Base-by-base conservation (phyloP, 2,113 vertebrate genomes). In the Apaloderma vittatum region DNA sequence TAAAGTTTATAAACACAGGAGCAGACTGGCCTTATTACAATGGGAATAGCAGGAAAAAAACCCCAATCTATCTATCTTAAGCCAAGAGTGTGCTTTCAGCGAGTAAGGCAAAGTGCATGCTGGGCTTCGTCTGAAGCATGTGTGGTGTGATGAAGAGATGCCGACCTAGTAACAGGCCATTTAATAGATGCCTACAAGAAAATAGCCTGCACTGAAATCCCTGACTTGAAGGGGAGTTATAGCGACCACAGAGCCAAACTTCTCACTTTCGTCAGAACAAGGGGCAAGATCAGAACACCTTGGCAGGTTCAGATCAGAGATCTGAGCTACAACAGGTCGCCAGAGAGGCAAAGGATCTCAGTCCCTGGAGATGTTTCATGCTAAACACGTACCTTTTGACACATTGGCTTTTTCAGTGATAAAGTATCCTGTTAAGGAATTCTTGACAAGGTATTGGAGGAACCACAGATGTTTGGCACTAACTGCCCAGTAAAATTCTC, bases 1-100 rank as follows among this genome's bases (percentile, higher is more conserved):
- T 81, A 9, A 1, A 36, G 48, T 86, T 67, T 95, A 88, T 90
- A 84, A 94, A 88, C 88, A 96, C 36, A 37, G 72, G 72, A 96
- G 92, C 72, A 88, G 71, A 57, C 16, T 15, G 55, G 62, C 36
- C 34, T 76, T 82, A 37, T 88, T 90, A 82, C 88, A 96, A 70
- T 63, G 34, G 90, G 32, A 71, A 82, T 66, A 46, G 71, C 63
- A 90, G 46, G 18, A 55, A 43, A 58, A 92, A 19, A 32, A 11
- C 2, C 2, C 6, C 77, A 1, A 1, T 5, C 70, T 57, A 3
- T 90, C 68, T 70, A n/a, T n/a, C n/a, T n/a, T 6, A 55, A 80
- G 85, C 85, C 92, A 96, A 30, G 3, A 83, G 86, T 1, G 15
- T 52, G 37, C 59, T 83, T 59, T 66, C 54, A 54, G 75, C n/a